Conservation (phyloP, 1,140 invertebrate species). For the Pseudomyrmex flavicornis region DNA sequence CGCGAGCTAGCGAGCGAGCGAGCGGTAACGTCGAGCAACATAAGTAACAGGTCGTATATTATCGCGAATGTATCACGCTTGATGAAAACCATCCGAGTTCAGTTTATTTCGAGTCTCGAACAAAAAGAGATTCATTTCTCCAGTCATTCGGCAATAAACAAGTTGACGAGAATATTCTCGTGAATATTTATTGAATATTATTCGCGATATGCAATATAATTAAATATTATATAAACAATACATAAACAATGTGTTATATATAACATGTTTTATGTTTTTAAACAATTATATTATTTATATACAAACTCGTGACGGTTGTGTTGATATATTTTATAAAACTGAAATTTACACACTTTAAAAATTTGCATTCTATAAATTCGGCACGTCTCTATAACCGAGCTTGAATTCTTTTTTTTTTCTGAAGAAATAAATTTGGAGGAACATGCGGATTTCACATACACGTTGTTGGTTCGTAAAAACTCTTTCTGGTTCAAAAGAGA, state of each 20-base stretch:
- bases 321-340: too few species aligned
- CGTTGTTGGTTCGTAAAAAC: slow-evolving; percentile 21
- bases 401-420: too few species aligned
- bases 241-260: too few species aligned
- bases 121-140: background rate
- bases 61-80: slow-evolving; percentile 14
- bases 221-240: too few species aligned
- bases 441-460: background rate
- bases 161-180: background rate
- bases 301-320: too few species aligned
- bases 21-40: background rate
- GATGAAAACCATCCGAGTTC: background rate
- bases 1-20: background rate
- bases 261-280: too few species aligned
- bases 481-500: slow-evolving; percentile 1
- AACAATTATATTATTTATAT: too few species aligned
- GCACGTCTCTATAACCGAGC: too few species aligned
- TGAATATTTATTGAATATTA: too few species aligned
- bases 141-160: background rate
- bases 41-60: slow-evolving; percentile 4
- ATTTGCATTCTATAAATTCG: too few species aligned
- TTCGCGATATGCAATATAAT: too few species aligned
- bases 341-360: too few species aligned
- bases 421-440: background rate
- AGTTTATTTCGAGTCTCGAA: background rate